phyloP scores from a whole-genome alignment of 2,888 invertebrate genomes.

The Aricia artaxerxes region DNA sequence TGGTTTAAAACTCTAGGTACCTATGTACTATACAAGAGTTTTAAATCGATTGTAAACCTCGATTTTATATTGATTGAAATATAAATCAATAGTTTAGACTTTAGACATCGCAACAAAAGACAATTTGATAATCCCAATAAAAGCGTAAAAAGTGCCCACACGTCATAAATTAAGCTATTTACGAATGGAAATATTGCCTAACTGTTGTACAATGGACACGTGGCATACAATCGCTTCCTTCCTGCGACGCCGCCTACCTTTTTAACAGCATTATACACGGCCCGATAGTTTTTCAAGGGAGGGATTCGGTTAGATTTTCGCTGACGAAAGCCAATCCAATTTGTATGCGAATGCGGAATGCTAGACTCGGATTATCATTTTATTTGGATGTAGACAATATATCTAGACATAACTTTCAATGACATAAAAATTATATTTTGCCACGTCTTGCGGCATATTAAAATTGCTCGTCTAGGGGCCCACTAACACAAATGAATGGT shows the following conservation, averaged over 20 bases:
- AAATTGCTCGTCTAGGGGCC: too few relatives aligned
- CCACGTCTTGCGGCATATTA: too few relatives aligned
- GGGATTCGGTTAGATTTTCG: slow-evolving; percentile 45
- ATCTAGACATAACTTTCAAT: too few relatives aligned
- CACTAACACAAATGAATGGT: too few relatives aligned
- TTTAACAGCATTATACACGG: slow-evolving; percentile 55
- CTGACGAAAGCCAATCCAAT: slow-evolving; percentile 26
- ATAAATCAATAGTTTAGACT: too few relatives aligned
- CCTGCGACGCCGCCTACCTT: slow-evolving; percentile 53
- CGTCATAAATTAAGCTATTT: background rate
- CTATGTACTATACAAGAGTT: too few relatives aligned
- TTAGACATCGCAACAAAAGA: background rate
- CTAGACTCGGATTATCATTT: background rate
- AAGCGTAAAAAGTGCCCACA: background rate
- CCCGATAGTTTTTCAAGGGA: slow-evolving; percentile 44
- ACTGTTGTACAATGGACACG: slow-evolving; percentile 40
- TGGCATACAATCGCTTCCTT: slow-evolving; percentile 50
- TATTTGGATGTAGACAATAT: too few relatives aligned
- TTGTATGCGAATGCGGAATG: background rate
- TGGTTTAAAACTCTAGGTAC: too few relatives aligned
- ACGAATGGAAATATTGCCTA: slow-evolving; percentile 12
- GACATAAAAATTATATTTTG: too few relatives aligned
- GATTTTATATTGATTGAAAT: background rate
- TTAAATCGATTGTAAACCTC: too few relatives aligned
- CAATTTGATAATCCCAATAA: background rate